Evolutionary conservation across 1,140 invertebrate species (phyloP).

Genomic region (Calycopis cecrops): DNA sequence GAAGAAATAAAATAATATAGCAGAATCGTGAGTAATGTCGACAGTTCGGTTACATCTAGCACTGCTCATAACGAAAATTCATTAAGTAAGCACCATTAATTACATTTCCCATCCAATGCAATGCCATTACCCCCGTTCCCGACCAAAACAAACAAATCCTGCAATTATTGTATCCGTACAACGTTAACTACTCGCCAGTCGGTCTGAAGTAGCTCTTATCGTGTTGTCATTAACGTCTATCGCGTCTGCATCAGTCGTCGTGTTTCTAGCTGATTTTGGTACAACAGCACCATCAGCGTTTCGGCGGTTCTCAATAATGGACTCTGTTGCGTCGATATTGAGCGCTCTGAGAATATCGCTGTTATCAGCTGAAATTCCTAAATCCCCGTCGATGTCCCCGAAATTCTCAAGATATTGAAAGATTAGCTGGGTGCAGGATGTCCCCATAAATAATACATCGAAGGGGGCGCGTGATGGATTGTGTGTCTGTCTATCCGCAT

Average conservation of each 20-base stretch:
- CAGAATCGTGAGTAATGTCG: conserved; percentile 8
- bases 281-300: conserved; percentile 30
- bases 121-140: conserved; percentile 63
- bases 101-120: conserved; percentile 59
- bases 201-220: conserved; percentile 39
- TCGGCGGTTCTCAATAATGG: conserved; percentile 29
- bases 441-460: conserved; percentile 73
- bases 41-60: conserved; percentile 33
- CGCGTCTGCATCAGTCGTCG: conserved; percentile 27
- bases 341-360: conserved; percentile 28
- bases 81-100: conserved; percentile 68
- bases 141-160: conserved; percentile 71
- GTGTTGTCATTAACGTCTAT: conserved; percentile 31
- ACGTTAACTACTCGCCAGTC: conserved; percentile 20
- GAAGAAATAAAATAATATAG: too few species aligned
- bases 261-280: conserved; percentile 38
- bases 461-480: conserved; percentile 66
- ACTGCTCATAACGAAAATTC: conserved; percentile 64
- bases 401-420: conserved; percentile 71
- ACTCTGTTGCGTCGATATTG: conserved; percentile 31
- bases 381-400: conserved; percentile 49
- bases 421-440: conserved; percentile 70
- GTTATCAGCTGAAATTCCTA: conserved; percentile 33
- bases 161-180: conserved; percentile 57
- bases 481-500: conserved; percentile 68